These are phyloP conservation scores for Anthoptus insignis DNA, from an alignment of 2,888 invertebrate genomes.

Conservation along the genomic window DNA sequence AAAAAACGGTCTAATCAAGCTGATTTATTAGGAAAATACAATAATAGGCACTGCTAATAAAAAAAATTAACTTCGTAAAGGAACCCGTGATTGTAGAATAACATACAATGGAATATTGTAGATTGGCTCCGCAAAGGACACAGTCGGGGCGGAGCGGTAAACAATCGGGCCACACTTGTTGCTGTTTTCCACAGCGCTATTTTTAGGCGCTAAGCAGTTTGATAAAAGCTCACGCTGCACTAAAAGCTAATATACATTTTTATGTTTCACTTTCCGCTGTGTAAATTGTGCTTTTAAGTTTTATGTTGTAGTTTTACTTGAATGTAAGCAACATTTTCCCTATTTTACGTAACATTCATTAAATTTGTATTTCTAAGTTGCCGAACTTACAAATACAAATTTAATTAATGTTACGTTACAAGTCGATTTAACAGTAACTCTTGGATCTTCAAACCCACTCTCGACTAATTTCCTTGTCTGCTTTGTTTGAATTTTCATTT, in stretches of 20 bases:
- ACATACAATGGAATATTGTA: slow-evolving; percentile 16
- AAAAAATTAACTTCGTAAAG: not conserved
- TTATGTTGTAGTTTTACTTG: not conserved
- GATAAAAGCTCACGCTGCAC: slow-evolving; percentile 4
- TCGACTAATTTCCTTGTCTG: too few species aligned
- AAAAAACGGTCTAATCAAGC: too few species aligned
- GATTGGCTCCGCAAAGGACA: slow-evolving; percentile 42
- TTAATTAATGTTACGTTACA: too few species aligned
- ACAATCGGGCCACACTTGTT: slow-evolving; percentile 60
- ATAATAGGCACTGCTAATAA: too few species aligned
- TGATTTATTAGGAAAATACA: too few species aligned
- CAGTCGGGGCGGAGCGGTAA: slow-evolving; percentile 49
- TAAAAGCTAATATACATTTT: slow-evolving; percentile 5
- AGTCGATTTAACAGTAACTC: too few species aligned
- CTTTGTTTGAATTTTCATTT: too few species aligned
- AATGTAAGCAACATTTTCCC: too few species aligned
- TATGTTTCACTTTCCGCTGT: not conserved
- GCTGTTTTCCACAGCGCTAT: slow-evolving; percentile 55
- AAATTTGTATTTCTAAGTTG: too few species aligned
- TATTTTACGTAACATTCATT: too few species aligned
- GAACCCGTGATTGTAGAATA: not conserved
- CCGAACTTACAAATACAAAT: too few species aligned
- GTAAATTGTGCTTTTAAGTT: not conserved
- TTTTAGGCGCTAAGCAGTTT: slow-evolving; percentile 50
- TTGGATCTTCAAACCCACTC: too few species aligned